These are phyloP conservation scores for Bombus breviceps DNA, from an alignment of 1,140 invertebrate genomes.

Conservation along the genomic window DNA sequence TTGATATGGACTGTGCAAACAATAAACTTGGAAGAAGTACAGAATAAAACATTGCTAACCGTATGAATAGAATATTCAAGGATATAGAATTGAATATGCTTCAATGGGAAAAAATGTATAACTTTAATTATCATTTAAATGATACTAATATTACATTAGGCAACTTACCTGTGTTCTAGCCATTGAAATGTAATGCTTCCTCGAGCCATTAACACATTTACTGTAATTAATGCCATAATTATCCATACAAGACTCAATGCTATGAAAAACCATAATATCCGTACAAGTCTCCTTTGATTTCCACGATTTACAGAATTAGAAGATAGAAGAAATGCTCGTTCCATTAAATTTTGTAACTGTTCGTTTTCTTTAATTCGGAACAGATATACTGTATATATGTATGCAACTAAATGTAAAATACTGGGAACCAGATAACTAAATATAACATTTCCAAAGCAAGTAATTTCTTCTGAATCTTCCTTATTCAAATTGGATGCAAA, in stretches of 20 bases:
- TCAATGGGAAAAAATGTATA: not conserved
- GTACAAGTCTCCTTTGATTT: constrained; percentile 86
- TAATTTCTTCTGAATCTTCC: constrained; percentile 82
- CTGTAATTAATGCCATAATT: constrained; percentile 85
- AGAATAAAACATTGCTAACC: not conserved
- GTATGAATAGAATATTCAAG: constrained; percentile 2
- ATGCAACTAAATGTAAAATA: constrained; percentile 89
- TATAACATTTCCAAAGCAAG: constrained; percentile 87
- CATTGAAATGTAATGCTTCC: constrained; percentile 86
- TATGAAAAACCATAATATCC: constrained; percentile 89
- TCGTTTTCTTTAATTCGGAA: constrained; percentile 93
- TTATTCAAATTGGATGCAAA: constrained; percentile 71
- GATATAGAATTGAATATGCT: not conserved
- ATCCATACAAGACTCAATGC: constrained; percentile 87
- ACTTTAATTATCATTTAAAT: not conserved
- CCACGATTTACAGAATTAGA: constrained; percentile 86
- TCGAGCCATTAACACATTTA: constrained; percentile 86
- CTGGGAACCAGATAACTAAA: constrained; percentile 92
- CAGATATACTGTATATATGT: constrained; percentile 89
- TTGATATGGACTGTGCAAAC: constrained; percentile 81
- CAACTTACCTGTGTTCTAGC: constrained; percentile 81
- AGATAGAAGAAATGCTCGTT: constrained; percentile 89
- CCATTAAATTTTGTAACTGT: constrained; percentile 94
- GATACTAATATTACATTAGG: not conserved
- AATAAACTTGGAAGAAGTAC: constrained; percentile 45